phyloP scores from a whole-genome alignment of 2,888 invertebrate species.

The Macaria notata region DNA sequence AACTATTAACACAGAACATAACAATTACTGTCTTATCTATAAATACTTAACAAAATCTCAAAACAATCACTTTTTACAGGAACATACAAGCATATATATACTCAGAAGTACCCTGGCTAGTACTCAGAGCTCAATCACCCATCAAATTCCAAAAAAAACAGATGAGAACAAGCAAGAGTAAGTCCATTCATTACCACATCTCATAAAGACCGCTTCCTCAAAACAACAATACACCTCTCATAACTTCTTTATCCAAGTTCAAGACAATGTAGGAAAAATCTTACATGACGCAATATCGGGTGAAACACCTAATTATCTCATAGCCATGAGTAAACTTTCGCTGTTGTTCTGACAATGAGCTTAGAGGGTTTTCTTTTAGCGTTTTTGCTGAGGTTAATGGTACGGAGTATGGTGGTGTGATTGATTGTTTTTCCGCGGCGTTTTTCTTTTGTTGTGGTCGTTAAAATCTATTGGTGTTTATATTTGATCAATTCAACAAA shows the following conservation, averaged over 20 bases:
- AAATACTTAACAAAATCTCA: too few species aligned
- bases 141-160: background rate
- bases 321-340: conserved; percentile 77
- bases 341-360: conserved; percentile 77
- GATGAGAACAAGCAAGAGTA: conserved; percentile 2
- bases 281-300: conserved; percentile 63
- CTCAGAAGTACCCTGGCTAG: too few species aligned
- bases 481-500: background rate
- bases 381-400: conserved; percentile 30
- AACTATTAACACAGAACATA: too few species aligned
- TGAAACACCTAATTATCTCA: conserved; percentile 80
- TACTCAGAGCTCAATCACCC: too few species aligned
- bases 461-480: background rate
- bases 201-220: conserved; percentile 30
- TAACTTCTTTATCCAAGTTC: conserved; percentile 49
- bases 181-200: background rate
- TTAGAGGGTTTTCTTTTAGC: conserved; percentile 36
- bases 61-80: too few species aligned
- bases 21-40: too few species aligned
- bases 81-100: too few species aligned
- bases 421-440: conserved; percentile 19
- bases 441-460: background rate
- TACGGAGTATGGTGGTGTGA: conserved; percentile 7
- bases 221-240: conserved; percentile 26
- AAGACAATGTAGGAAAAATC: conserved; percentile 68